Evolutionary conservation across 2,113 vertebrate species (phyloP), one percentile per base, ranked within the genome.

Genomic region (Larimichthys polyactis): DNA sequence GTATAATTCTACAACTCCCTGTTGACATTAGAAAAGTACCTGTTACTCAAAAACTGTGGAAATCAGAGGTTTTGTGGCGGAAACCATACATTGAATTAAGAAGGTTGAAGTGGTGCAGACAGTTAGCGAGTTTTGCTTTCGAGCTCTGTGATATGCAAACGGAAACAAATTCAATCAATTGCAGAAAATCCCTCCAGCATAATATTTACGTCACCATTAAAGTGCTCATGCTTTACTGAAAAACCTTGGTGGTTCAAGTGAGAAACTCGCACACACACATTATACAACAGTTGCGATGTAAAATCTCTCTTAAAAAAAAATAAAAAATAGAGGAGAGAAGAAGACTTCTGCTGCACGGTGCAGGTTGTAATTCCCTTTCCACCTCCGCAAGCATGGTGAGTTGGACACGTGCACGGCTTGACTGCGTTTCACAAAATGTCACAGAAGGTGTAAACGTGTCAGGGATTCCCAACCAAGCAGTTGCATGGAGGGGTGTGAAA

Each of bases 101-200:
- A 29, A 10, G 46, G 68, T 67, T 79, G n/a, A 76, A 70, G 79
- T 55, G 66, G 54, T 67, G 14, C 22, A 57, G 52, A 36, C 51
- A 43, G 29, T 58, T 64, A 69, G 16, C 0, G 8, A 70, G 69
- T 86, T 81, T 78, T 78, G 66, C 55, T 69, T 84, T 81, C 36
- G 11, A 81, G 19, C 57, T 79, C 12, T 59, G 44, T 78, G 62
- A 79, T 36, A 67, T 83, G 77, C 66, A 81, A 68, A 81, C 67
- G 2, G 0, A 0, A 32, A 32, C 1, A 0, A 54, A 85, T 17
- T 10, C 3, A 4, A 74, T 71, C 14, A 43, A 4, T 44, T 19
- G 5, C 16, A 5, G 68, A 84, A 86, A 81, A 70, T 60, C 32
- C 80, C 76, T 63, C 8, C 3, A 49, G 20, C 10, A 75, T 58